Percentiles rank a stretch among this genome's conserved stretches.
These are phyloP conservation scores for Sitta carolinensis DNA, from an alignment of 2,797 vertebrate genomes.

Conservation along the genomic window DNA sequence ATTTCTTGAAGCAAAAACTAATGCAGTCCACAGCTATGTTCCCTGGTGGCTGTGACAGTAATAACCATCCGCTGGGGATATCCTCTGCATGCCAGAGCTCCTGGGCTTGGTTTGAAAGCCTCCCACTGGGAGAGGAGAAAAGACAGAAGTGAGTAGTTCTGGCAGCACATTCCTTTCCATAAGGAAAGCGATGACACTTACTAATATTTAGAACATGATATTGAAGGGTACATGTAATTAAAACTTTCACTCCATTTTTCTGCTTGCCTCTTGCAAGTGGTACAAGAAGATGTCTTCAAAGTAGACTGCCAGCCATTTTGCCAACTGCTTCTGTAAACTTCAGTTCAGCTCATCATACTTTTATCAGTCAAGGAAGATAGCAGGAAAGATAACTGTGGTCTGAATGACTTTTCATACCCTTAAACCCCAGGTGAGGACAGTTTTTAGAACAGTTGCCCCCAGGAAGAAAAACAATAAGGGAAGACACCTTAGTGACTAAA, in stretches of 20 bases:
- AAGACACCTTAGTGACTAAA: constrained; percentile 7
- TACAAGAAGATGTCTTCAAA: background rate
- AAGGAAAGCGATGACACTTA: background rate
- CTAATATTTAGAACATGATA: background rate
- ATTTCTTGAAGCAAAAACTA: background rate
- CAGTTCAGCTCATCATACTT: background rate
- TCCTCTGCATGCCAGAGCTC: fast-evolving
- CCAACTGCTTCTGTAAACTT: background rate
- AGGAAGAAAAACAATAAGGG: constrained; percentile 54
- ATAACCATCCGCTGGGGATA: background rate
- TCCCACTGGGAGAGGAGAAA: background rate
- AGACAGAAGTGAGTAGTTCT: background rate
- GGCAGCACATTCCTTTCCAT: background rate
- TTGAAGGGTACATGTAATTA: background rate
- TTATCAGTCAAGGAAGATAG: background rate
- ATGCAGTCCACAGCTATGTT: background rate
- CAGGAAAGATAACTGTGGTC: constrained; percentile 10
- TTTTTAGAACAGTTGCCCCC: background rate
- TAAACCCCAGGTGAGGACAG: background rate
- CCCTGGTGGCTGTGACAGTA: background rate
- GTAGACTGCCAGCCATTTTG: background rate
- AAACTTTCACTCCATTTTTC: background rate
- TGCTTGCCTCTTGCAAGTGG: background rate
- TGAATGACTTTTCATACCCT: constrained; percentile 26
- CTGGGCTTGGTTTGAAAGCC: background rate